Evolutionary conservation across 2,113 vertebrate genomes (phyloP).

Genomic region (Cyanoliseus patagonus): DNA sequence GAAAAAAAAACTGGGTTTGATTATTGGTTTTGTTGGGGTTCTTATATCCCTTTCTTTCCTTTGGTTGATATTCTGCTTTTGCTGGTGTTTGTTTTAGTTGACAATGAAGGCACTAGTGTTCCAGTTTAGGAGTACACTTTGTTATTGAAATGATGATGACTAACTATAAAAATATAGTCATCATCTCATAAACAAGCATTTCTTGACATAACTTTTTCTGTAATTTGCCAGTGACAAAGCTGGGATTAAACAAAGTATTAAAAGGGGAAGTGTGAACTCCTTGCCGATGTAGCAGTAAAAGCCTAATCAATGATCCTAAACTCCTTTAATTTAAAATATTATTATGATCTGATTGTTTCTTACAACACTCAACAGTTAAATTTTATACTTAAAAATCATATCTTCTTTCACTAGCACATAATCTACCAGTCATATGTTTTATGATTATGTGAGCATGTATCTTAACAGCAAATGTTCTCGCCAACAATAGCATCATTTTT

Average conservation of each 20-base stretch:
- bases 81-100: background rate
- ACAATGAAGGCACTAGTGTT: background rate
- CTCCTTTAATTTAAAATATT: background rate
- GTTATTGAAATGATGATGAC: background rate
- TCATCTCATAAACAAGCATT: background rate
- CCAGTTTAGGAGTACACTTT: background rate
- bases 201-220: background rate
- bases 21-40: background rate
- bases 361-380: constrained; percentile 7
- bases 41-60: background rate
- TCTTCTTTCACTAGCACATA: constrained; percentile 11
- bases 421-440: constrained; percentile 21
- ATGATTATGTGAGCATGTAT: constrained; percentile 18
- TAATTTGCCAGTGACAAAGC: background rate
- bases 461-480: background rate
- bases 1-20: background rate
- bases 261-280: background rate
- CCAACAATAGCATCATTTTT: constrained; percentile 32
- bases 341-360: background rate
- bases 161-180: background rate
- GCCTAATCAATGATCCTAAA: background rate
- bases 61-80: background rate
- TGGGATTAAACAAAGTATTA: background rate
- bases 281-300: background rate
- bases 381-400: background rate